Conservation (phyloP, 2,797 vertebrate species). For the Micropoecilia bifurca region DNA sequence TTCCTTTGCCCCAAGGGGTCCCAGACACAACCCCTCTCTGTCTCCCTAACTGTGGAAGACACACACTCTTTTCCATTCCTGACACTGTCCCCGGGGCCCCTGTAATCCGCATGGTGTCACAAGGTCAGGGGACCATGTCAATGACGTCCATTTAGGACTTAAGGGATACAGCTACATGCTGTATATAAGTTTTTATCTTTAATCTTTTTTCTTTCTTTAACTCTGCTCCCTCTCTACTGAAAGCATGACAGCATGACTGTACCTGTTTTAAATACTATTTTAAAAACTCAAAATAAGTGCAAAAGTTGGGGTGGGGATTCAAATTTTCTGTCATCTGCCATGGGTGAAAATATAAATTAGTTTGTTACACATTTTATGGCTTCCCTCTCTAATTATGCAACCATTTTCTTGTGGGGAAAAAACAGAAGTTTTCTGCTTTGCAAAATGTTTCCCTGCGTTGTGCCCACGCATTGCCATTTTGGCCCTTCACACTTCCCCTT, state of each 20-base stretch:
- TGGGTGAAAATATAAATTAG: neutral
- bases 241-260: too few relatives aligned
- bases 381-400: neutral
- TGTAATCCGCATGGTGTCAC: constrained; percentile 60
- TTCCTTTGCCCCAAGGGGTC: constrained; percentile 59
- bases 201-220: neutral
- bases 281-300: neutral
- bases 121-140: constrained; percentile 56
- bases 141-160: constrained; percentile 37
- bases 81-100: constrained; percentile 44
- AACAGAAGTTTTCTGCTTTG: neutral
- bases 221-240: neutral
- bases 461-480: neutral
- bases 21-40: constrained; percentile 38
- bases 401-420: neutral
- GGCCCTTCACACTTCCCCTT: neutral
- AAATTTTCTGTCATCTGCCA: neutral
- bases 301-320: neutral
- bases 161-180: constrained; percentile 30
- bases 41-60: constrained; percentile 37
- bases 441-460: neutral
- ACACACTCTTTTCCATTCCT: constrained; percentile 26
- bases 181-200: neutral
- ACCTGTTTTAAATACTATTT: neutral
- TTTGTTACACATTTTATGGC: neutral